These are phyloP conservation scores for Ambastaia sidthimunki DNA, from an alignment of 2,797 vertebrate genomes.

Conservation along the genomic window DNA sequence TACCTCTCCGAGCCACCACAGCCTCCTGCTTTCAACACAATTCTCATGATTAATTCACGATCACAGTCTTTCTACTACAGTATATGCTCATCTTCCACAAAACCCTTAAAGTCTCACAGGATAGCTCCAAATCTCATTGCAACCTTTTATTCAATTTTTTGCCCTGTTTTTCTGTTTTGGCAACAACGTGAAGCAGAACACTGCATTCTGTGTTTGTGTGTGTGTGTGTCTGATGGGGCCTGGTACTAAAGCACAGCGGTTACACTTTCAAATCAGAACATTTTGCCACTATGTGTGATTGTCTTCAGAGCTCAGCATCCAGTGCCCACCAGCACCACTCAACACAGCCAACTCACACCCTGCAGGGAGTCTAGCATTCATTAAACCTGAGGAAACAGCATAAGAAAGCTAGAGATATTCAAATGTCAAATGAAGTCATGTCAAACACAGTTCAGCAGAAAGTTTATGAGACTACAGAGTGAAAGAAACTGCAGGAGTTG, in stretches of 20 bases:
- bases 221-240: conserved; percentile 26
- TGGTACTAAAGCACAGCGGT: conserved; percentile 51
- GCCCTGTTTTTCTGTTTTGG: conserved; percentile 9
- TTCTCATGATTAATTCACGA: conserved; percentile 74
- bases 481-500: conserved; percentile 12
- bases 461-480: background rate
- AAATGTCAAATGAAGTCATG: conserved; percentile 4
- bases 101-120: conserved; percentile 37
- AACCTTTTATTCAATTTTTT: background rate
- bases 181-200: conserved; percentile 30
- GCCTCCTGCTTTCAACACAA: conserved; percentile 64
- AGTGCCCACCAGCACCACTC: conserved; percentile 32
- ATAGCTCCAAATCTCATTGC: conserved; percentile 47
- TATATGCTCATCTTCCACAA: conserved; percentile 30
- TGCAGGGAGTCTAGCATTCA: background rate
- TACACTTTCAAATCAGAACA: conserved; percentile 45
- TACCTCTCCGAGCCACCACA: conserved; percentile 57
- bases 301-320: conserved; percentile 22
- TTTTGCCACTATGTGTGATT: conserved; percentile 47
- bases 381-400: background rate
- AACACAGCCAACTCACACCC: conserved; percentile 1
- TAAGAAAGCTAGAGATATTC: conserved; percentile 14
- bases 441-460: conserved; percentile 27
- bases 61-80: conserved; percentile 28
- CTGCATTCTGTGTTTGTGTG: conserved; percentile 7